Conservation (phyloP, 2,888 invertebrate species). For the Sphaerophoria rueppellii region DNA sequence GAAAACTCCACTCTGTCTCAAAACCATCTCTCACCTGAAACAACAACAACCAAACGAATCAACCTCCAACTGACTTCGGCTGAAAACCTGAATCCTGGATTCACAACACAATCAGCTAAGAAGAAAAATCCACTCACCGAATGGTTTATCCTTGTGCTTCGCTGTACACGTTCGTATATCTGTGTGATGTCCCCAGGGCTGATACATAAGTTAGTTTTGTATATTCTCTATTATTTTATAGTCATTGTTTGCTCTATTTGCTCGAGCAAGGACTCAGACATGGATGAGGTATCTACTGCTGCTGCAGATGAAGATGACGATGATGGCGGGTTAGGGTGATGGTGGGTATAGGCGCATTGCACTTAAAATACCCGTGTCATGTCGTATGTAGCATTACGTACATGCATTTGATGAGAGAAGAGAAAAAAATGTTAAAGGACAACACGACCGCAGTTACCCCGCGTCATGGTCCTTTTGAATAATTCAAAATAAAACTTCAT, state of each 20-base stretch:
- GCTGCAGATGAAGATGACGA: conserved; percentile 7
- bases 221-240: conserved; percentile 64
- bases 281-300: conserved; percentile 43
- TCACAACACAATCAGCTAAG: conserved; percentile 31
- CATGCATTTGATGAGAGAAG: conserved; percentile 51
- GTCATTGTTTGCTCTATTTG: conserved; percentile 65
- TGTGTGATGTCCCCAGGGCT: conserved; percentile 31
- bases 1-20: conserved; percentile 65
- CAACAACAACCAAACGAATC: conserved; percentile 38
- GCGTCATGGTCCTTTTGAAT: conserved; percentile 44
- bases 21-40: conserved; percentile 67
- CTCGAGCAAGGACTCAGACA: conserved; percentile 70
- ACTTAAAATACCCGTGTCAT: conserved; percentile 27
- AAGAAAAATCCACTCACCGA: conserved; percentile 39
- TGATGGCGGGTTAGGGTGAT: conserved; percentile 12
- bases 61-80: conserved; percentile 57
- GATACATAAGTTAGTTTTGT: conserved; percentile 43
- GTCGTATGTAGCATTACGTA: conserved; percentile 24
- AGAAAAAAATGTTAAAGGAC: conserved; percentile 54
- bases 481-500: conserved; percentile 61
- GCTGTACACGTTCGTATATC: not conserved
- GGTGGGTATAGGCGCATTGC: conserved; percentile 65
- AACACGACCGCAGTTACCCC: conserved; percentile 50
- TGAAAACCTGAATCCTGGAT: conserved; percentile 38
- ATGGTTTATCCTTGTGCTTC: conserved; percentile 35